Evolutionary conservation across 2,888 invertebrate species (phyloP).

Genomic region (Acleris laterana): DNA sequence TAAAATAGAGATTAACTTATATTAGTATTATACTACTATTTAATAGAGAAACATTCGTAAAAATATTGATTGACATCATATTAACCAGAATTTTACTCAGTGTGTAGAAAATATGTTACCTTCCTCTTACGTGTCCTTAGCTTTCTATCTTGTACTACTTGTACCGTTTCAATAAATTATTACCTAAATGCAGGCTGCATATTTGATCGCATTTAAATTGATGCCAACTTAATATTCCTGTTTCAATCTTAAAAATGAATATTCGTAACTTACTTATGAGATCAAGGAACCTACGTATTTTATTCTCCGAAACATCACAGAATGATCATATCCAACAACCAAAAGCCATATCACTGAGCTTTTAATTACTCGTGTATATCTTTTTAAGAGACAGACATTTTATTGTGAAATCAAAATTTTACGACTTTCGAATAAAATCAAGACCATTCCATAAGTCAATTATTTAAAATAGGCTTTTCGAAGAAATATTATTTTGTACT

Average conservation of each 20-base stretch:
- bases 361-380: conserved; percentile 33
- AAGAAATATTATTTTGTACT: conserved; percentile 52
- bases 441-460: conserved; percentile 76
- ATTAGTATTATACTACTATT: conserved; percentile 55
- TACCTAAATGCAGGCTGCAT: not conserved
- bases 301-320: conserved; percentile 4
- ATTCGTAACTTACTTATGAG: not conserved
- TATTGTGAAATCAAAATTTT: conserved; percentile 42
- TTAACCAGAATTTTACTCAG: conserved; percentile 27
- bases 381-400: conserved; percentile 31
- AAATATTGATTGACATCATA: conserved; percentile 22
- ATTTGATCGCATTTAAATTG: not conserved
- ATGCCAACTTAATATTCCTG: not conserved
- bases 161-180: not conserved
- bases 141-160: conserved; percentile 9
- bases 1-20: conserved; percentile 49
- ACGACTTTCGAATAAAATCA: conserved; percentile 46
- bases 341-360: conserved; percentile 63
- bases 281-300: not conserved
- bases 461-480: conserved; percentile 66
- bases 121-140: conserved; percentile 32
- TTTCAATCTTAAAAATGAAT: not conserved
- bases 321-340: conserved; percentile 55
- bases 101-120: conserved; percentile 34
- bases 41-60: conserved; percentile 39